Conservation (phyloP, 2,797 vertebrate species). For the Agapornis canus region DNA sequence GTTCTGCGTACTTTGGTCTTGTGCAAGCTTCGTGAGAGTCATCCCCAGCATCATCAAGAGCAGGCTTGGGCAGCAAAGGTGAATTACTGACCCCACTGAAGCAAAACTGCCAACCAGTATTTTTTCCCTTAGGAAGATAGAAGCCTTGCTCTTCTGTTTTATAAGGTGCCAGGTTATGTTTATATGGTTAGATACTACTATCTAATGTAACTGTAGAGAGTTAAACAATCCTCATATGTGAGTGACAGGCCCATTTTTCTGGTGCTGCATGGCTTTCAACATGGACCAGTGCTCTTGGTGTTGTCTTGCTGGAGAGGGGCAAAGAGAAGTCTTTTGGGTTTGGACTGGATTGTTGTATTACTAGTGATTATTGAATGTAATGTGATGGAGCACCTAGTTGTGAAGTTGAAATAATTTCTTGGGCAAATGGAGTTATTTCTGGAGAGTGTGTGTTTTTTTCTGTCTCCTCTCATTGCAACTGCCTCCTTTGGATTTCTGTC, state of each 20-base stretch:
- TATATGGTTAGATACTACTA: neutral
- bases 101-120: neutral
- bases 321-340: neutral
- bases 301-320: neutral
- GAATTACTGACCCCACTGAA: neutral
- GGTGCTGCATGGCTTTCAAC: neutral
- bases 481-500: neutral
- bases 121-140: neutral
- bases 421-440: neutral
- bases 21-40: neutral
- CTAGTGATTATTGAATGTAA: neutral
- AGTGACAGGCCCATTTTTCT: neutral
- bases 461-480: neutral
- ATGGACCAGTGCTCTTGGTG: fast-evolving
- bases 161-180: neutral
- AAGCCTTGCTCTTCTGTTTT: neutral
- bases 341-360: neutral
- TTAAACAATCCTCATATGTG: neutral
- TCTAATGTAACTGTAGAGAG: neutral
- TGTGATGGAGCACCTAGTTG: neutral
- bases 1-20: neutral
- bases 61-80: neutral
- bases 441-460: neutral
- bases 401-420: neutral
- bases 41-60: neutral